Conservation (phyloP, 2,113 vertebrate species). For the Bufo gargarizans region DNA sequence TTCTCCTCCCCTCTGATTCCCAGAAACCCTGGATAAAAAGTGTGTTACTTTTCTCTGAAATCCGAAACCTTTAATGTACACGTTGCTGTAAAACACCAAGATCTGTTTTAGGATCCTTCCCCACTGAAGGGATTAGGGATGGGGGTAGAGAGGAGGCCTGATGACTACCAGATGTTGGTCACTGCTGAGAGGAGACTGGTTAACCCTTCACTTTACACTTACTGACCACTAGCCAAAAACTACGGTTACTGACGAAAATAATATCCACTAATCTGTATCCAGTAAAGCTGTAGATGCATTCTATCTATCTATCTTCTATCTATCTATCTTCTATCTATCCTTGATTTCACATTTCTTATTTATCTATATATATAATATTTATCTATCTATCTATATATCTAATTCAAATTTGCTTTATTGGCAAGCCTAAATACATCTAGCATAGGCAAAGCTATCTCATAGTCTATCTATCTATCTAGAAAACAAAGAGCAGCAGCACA, state of each 20-base stretch:
- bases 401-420: no score
- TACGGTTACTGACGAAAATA: not conserved
- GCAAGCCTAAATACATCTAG: no score
- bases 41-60: conserved; percentile 51
- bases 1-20: conserved; percentile 50
- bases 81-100: conserved; percentile 38
- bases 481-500: no score
- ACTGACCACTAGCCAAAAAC: not conserved
- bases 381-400: no score
- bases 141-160: conserved; percentile 38
- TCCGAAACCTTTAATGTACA: conserved; percentile 55
- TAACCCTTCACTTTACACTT: conserved; percentile 15
- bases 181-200: conserved; percentile 13
- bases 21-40: conserved; percentile 46
- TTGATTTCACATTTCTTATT: not conserved
- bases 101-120: conserved; percentile 38
- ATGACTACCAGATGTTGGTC: conserved; percentile 53
- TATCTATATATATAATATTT: not conserved
- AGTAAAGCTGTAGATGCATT: not conserved
- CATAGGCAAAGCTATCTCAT: no score
- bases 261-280: not conserved
- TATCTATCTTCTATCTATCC: not conserved
- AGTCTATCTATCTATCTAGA: not conserved
- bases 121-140: conserved; percentile 25
- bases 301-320: not conserved